phyloP scores from a whole-genome alignment of 2,888 invertebrate genomes.

The Tipula confusa region DNA sequence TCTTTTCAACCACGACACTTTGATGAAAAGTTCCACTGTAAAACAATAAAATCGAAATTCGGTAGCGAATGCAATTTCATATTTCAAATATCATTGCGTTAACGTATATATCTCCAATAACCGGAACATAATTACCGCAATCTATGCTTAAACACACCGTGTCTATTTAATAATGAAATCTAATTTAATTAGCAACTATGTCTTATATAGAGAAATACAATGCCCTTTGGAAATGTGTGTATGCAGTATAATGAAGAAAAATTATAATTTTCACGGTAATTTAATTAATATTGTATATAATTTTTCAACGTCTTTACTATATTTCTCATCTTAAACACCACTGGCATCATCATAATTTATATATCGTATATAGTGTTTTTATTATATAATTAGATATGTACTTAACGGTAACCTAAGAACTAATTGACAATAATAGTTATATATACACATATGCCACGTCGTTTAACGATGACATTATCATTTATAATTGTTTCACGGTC shows the following conservation, averaged over 20 bases:
- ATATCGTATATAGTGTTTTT: background rate
- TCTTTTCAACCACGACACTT: no score
- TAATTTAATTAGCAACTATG: background rate
- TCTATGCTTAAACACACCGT: background rate
- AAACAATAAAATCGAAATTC: no score
- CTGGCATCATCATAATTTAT: background rate
- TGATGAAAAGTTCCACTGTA: no score
- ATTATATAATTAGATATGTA: background rate
- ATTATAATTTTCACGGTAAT: background rate
- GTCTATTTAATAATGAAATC: background rate
- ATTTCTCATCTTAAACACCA: background rate
- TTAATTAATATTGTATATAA: background rate
- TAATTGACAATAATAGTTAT: background rate
- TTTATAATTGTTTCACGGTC: background rate
- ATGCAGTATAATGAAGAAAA: background rate
- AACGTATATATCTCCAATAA: background rate
- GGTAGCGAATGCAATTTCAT: no score
- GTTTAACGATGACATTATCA: background rate
- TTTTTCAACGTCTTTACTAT: background rate
- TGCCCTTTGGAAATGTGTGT: background rate
- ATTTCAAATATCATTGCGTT: no score
- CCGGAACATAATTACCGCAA: background rate
- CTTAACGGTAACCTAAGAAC: background rate
- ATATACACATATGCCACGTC: background rate
- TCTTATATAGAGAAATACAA: background rate